phyloP scores from a whole-genome alignment of 35 echinoderm and acorn worm genomes.

The Heliocidaris tuberculata region DNA sequence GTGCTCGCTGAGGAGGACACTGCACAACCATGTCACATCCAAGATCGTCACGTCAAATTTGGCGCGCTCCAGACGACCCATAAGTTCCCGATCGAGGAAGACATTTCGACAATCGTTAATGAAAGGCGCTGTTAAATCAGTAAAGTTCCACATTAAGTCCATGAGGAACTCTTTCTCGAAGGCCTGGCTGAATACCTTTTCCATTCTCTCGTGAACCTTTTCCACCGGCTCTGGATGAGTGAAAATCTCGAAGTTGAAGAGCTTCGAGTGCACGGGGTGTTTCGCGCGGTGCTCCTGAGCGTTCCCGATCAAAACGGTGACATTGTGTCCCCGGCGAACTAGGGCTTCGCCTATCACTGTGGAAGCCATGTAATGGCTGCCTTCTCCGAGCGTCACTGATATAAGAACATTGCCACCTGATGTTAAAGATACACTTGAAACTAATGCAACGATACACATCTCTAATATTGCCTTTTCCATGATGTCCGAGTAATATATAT shows the following conservation, averaged over 20 bases:
- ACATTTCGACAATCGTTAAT: constrained; percentile 19
- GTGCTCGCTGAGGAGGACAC: constrained; percentile 24
- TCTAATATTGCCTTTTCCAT: not conserved
- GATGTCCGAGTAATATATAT: not conserved
- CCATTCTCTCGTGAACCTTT: not conserved
- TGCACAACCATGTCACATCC: constrained; percentile 59
- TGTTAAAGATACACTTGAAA: constrained; percentile 1
- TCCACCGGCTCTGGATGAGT: not conserved
- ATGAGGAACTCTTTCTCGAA: not conserved
- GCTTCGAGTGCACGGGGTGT: constrained; percentile 52
- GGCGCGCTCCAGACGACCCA: constrained; percentile 13
- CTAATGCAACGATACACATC: not conserved
- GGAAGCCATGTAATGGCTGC: constrained; percentile 61
- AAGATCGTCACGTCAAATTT: constrained; percentile 57
- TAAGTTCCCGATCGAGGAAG: constrained; percentile 17
- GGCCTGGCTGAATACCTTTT: constrained; percentile 24
- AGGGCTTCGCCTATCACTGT: constrained; percentile 54
- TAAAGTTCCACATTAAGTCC: constrained; percentile 28
- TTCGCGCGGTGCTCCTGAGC: constrained; percentile 39
- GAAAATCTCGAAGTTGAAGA: constrained; percentile 55
- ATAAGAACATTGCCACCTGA: constrained; percentile 12
- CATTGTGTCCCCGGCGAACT: constrained; percentile 48
- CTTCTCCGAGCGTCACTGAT: constrained; percentile 46
- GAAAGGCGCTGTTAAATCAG: not conserved
- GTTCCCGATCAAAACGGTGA: constrained; percentile 56